Percentiles rank a stretch among this genome's conserved stretches.
Conservation (phyloP, 2,113 vertebrate genomes). For the Oceanites oceanicus region DNA sequence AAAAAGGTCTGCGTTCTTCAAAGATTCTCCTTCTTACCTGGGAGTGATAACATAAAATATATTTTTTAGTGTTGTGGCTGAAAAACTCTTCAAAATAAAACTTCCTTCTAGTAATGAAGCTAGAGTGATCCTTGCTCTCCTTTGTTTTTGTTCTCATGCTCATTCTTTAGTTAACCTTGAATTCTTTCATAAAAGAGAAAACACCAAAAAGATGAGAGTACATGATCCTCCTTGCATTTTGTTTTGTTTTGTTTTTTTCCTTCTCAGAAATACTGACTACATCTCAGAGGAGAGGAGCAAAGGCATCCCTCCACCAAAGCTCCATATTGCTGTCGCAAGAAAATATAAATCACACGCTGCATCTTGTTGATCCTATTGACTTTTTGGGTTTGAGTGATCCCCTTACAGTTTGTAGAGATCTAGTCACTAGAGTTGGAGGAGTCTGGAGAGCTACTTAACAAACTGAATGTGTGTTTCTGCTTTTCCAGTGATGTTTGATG, state of each 20-base stretch:
- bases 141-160: not conserved
- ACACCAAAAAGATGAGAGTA: not conserved
- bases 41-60: not conserved
- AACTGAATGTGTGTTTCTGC: not conserved
- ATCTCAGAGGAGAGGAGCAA: not conserved
- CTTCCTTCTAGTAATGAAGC: not conserved
- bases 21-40: not conserved
- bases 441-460: not conserved
- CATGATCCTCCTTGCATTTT: accelerated
- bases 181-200: not conserved
- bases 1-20: not conserved
- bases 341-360: accelerated
- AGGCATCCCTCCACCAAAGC: not conserved
- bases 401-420: too few species aligned
- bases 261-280: not conserved
- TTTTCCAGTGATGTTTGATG: not conserved
- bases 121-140: not conserved
- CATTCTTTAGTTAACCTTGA: not conserved
- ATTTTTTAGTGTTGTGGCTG: not conserved
- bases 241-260: not conserved
- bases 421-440: not conserved
- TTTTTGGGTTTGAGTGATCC: not conserved
- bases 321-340: not conserved
- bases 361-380: not conserved
- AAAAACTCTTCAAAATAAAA: not conserved